phyloP scores from a whole-genome alignment of 2,888 invertebrate genomes.

The Agrotis ipsilon region DNA sequence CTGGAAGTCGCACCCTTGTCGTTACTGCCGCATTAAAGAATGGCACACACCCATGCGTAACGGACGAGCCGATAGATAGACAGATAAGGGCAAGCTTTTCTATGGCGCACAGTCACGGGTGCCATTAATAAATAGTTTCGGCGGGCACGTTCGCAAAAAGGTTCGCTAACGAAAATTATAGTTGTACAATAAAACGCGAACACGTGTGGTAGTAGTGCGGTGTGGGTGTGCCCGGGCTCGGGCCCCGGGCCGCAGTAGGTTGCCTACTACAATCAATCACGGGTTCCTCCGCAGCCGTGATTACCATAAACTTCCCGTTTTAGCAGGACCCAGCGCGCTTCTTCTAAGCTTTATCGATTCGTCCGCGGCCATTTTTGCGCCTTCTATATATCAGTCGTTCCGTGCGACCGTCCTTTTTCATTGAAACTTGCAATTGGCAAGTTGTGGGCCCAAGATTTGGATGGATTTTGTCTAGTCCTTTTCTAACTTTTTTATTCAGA shows the following conservation, averaged over 20 bases:
- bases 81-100: constrained; percentile 59
- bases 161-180: constrained; percentile 60
- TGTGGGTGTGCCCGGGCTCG: constrained; percentile 63
- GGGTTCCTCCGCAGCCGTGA: constrained; percentile 84
- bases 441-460: constrained; percentile 79
- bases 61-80: constrained; percentile 63
- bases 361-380: constrained; percentile 84
- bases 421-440: constrained; percentile 87
- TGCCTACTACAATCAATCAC: constrained; percentile 89
- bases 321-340: constrained; percentile 85
- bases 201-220: constrained; percentile 64
- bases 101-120: constrained; percentile 65
- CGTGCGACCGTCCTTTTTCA: constrained; percentile 84
- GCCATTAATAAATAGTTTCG: constrained; percentile 65
- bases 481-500: constrained; percentile 70
- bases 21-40: constrained; percentile 80
- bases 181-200: constrained; percentile 64
- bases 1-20: constrained; percentile 78
- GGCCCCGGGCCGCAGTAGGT: constrained; percentile 69
- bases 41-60: constrained; percentile 72
- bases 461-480: constrained; percentile 78
- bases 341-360: constrained; percentile 89
- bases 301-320: constrained; percentile 91
- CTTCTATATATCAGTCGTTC: constrained; percentile 82
- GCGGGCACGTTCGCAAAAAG: constrained; percentile 61